Percentiles rank a stretch among this genome's conserved stretches.
These are phyloP conservation scores for Heterodera filipjevi DNA, from an alignment of 2,888 invertebrate species.

Conservation along the genomic window DNA sequence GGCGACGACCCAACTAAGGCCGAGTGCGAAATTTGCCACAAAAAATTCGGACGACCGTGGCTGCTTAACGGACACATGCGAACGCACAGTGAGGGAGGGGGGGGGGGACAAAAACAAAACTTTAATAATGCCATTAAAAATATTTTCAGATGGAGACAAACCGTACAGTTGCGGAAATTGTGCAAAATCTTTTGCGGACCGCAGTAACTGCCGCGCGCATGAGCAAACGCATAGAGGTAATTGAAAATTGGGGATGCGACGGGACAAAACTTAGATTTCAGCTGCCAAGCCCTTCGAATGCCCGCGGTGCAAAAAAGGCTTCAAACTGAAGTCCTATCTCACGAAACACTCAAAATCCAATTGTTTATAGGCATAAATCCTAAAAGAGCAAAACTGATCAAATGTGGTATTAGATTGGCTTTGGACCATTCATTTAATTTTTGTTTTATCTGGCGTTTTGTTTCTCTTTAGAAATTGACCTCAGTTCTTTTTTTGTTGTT, in stretches of 20 bases:
- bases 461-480: no score
- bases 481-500: no score
- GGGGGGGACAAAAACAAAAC: no score
- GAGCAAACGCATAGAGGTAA: slow-evolving; percentile 12
- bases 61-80: slow-evolving; percentile 20
- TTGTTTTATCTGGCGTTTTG: no score
- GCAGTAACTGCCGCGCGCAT: slow-evolving; percentile 24
- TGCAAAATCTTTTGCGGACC: slow-evolving; percentile 16
- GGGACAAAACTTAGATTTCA: no score
- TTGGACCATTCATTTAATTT: no score
- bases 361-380: slow-evolving; percentile 72
- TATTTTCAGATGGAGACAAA: slow-evolving; percentile 24
- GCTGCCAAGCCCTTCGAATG: slow-evolving; percentile 30
- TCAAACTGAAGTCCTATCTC: slow-evolving; percentile 31
- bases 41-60: slow-evolving; percentile 21
- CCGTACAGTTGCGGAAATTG: slow-evolving; percentile 20
- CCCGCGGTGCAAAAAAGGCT: slow-evolving; percentile 14
- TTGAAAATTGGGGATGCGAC: no score
- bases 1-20: not conserved
- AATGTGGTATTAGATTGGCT: not conserved
- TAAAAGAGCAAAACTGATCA: slow-evolving; percentile 22
- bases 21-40: slow-evolving; percentile 10
- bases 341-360: slow-evolving; percentile 70
- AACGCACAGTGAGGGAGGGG: slow-evolving; percentile 5
- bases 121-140: no score